Conservation (phyloP, 1,140 invertebrate species). For the Stegodyphus dumicola region DNA sequence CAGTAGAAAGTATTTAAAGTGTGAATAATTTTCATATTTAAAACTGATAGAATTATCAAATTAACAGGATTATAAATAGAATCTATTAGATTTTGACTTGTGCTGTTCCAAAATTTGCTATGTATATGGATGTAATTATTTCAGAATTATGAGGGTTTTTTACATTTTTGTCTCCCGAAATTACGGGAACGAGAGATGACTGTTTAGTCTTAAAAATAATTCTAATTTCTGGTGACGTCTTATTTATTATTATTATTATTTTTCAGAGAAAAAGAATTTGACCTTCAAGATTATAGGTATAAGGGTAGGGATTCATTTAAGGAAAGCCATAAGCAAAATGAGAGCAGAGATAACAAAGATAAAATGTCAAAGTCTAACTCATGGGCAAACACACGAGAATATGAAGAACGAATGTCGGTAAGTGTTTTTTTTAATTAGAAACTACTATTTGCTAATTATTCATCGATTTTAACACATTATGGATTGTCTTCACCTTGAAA, state of each 20-base stretch:
- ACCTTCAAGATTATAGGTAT: slow-evolving; percentile 53
- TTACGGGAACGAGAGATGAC: too few relatives aligned
- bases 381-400: slow-evolving; percentile 58
- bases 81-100: too few relatives aligned
- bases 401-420: slow-evolving; percentile 61
- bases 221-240: background rate
- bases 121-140: too few relatives aligned
- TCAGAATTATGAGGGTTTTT: too few relatives aligned
- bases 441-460: too few relatives aligned
- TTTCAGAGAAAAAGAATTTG: slow-evolving; percentile 59
- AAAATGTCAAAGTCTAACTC: slow-evolving; percentile 40
- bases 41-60: too few relatives aligned
- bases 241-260: background rate
- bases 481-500: too few relatives aligned
- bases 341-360: slow-evolving; percentile 36
- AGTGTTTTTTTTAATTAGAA: slow-evolving; percentile 21
- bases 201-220: background rate
- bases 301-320: slow-evolving; percentile 50
- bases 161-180: too few relatives aligned
- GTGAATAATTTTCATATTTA: too few relatives aligned
- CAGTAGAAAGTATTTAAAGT: background rate
- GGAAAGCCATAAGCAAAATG: slow-evolving; percentile 43
- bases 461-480: too few relatives aligned
- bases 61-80: too few relatives aligned
- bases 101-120: too few relatives aligned